These are phyloP conservation scores for Pandion haliaetus DNA, from an alignment of 2,113 vertebrate genomes.

Conservation along the genomic window DNA sequence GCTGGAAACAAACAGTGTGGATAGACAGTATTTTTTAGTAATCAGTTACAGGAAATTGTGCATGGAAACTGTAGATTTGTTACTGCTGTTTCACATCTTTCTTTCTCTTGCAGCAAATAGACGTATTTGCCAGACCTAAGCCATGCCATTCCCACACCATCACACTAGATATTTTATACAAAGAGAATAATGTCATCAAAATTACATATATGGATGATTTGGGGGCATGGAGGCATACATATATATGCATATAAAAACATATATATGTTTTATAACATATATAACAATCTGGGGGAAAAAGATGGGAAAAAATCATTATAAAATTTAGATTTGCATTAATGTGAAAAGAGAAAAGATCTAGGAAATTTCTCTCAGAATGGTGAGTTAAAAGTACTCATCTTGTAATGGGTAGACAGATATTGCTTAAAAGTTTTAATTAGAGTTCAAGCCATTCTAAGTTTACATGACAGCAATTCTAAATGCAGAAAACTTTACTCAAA, in stretches of 20 bases:
- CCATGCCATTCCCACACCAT: neutral
- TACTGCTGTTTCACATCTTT: neutral
- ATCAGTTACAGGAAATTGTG: neutral
- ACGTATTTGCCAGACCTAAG: neutral
- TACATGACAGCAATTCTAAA: neutral
- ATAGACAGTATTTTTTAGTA: neutral
- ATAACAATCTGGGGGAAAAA: neutral
- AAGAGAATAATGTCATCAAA: neutral
- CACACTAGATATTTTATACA: neutral
- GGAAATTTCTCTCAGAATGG: neutral
- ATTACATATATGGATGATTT: neutral
- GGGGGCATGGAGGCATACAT: rapidly evolving
- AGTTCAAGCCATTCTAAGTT: neutral
- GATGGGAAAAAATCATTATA: neutral
- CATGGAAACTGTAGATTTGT: neutral
- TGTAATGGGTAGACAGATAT: neutral
- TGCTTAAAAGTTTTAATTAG: neutral
- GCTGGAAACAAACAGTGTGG: neutral
- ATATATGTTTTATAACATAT: neutral
- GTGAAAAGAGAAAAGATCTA: neutral
- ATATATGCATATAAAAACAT: neutral
- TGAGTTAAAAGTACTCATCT: neutral
- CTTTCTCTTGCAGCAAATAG: neutral
- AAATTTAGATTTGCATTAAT: neutral
- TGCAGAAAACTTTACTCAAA: neutral